These are phyloP conservation scores for Mesorhabditis sp. DNA, from an alignment of 2,888 invertebrate species.

Conservation along the genomic window DNA sequence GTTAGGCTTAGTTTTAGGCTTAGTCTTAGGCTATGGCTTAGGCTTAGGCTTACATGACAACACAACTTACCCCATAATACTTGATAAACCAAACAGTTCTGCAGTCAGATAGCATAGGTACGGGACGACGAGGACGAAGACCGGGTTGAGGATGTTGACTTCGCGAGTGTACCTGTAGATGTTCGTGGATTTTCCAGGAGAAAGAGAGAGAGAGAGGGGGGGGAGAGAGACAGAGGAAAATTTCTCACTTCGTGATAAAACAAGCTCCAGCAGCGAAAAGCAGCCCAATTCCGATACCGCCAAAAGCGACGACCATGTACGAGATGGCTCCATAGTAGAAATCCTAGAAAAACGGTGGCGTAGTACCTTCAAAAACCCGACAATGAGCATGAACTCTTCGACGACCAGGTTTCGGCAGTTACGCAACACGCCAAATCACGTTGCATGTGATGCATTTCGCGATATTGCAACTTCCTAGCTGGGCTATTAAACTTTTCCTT, in stretches of 20 bases:
- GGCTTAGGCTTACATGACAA: not conserved
- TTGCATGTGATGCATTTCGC: too few species aligned
- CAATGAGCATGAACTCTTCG: not conserved
- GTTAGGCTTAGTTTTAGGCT: not conserved
- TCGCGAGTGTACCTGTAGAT: conserved; percentile 20
- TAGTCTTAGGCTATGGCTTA: not conserved
- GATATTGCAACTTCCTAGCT: too few species aligned
- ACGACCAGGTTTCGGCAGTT: too few species aligned
- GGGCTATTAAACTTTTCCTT: too few species aligned
- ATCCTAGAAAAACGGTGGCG: conserved; percentile 15
- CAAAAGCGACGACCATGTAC: conserved; percentile 54
- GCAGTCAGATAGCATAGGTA: conserved; percentile 92
- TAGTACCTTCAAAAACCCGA: not conserved
- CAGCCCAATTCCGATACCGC: conserved; percentile 52
- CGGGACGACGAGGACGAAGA: conserved; percentile 95
- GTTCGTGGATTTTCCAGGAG: not conserved
- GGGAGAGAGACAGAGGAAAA: not conserved
- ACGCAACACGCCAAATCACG: too few species aligned
- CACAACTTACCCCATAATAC: conserved; percentile 80
- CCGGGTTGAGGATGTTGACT: conserved; percentile 38
- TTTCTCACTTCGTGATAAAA: conserved; percentile 48
- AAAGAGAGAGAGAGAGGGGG: not conserved
- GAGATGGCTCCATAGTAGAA: conserved; percentile 41
- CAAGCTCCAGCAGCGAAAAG: conserved; percentile 45
- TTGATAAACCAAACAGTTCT: conserved; percentile 96